phyloP scores from a whole-genome alignment of 2,888 invertebrate genomes.

The Cynaeus angustus region DNA sequence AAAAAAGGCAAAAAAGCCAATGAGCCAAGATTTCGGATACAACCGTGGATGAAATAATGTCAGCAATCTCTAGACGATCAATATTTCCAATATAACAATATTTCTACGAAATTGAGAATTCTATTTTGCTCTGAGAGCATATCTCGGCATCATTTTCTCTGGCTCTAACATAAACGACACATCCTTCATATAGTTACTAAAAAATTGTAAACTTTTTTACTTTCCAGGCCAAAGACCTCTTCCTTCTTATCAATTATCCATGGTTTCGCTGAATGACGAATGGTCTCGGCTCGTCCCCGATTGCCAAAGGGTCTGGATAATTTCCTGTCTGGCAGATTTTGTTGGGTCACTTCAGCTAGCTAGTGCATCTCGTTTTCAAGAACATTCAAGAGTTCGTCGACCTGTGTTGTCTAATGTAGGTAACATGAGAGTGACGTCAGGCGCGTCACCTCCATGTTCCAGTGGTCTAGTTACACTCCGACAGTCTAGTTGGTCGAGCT shows the following conservation, averaged over 20 bases:
- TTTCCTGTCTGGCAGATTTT: slow-evolving; percentile 42
- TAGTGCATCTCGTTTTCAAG: slow-evolving; percentile 49
- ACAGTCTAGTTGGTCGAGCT: slow-evolving; percentile 61
- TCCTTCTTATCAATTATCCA: slow-evolving; percentile 7
- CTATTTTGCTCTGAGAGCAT: too few species aligned
- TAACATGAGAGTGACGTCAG: slow-evolving; percentile 71
- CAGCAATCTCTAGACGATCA: too few species aligned
- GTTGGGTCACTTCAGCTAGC: slow-evolving; percentile 11
- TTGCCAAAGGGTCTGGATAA: slow-evolving; percentile 34
- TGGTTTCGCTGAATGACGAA: slow-evolving; percentile 25
- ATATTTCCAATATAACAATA: too few species aligned
- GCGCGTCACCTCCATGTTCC: slow-evolving; percentile 70
- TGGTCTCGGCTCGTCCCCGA: slow-evolving; percentile 35
- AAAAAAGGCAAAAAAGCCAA: too few species aligned
- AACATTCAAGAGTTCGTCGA: slow-evolving; percentile 63
- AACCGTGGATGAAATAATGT: too few species aligned
- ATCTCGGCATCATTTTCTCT: too few species aligned
- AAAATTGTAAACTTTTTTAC: background rate
- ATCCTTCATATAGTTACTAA: background rate
- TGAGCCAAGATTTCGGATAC: too few species aligned
- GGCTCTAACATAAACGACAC: too few species aligned
- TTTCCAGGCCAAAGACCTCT: slow-evolving; percentile 26
- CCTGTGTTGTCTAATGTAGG: slow-evolving; percentile 67
- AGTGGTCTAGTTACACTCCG: slow-evolving; percentile 69
- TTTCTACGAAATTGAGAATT: too few species aligned